Base-by-base conservation (phyloP, 1,140 invertebrate genomes). In the Hesperophylax magnus region DNA sequence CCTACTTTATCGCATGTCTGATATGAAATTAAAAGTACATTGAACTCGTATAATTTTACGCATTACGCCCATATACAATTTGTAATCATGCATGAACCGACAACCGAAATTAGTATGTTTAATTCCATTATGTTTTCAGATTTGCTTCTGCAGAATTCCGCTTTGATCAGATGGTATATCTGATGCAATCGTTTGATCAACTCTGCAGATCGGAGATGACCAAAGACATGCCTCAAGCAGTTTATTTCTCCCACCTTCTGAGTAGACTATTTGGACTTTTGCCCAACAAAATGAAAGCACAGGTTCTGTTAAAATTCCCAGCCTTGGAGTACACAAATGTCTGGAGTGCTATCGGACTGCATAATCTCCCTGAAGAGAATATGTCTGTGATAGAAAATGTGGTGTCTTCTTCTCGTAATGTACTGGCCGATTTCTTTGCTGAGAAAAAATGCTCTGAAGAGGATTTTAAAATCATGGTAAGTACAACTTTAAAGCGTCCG, bases 81-180 rank as follows among this genome's bases (percentile, higher is more conserved):
- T n/a, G n/a, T n/a, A n/a, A n/a, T n/a, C n/a, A n/a, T n/a, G n/a
- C n/a, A n/a, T n/a, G n/a, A n/a, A n/a, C n/a, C n/a, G n/a, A n/a
- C n/a, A n/a, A n/a, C n/a, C n/a, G n/a, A 47, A 47, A 47, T 9
- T 47, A 14, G 2, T 47, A 14, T 34, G 5, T 27, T n/a, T n/a
- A n/a, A 69, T 69, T 34, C 2, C 31, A 17, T 39, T 67, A 74
- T 7, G 61, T 61, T 84, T 80, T 9, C 53, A 84, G 83, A n/a
- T 82, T 74, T 80, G 78, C 78, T 31, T 82, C 78, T 53, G 27
- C 31, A 20, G 65, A 80, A 56, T 84, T 65, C 20, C 61, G 83
- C 34, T 67, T 58, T 53, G 47, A 65, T 27, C 74, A 80, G 63
- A 9, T 81, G 1, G 31, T 14, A 6, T 79, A 78, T n/a, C 67